phyloP scores from a whole-genome alignment of 2,113 vertebrate genomes.

The Neolamprologus cancellatus region DNA sequence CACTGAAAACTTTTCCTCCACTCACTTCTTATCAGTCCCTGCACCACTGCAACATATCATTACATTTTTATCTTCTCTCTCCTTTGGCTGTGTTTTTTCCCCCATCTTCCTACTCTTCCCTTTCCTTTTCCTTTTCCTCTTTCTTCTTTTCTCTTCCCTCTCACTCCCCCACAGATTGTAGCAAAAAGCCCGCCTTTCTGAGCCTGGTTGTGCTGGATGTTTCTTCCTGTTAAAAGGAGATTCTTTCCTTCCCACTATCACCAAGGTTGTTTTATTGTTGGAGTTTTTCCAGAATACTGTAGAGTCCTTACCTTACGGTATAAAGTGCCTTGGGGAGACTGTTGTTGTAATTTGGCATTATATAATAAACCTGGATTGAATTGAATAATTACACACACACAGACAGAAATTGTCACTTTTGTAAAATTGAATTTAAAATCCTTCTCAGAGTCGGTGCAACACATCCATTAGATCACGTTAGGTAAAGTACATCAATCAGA shows the following conservation, averaged over 20 bases:
- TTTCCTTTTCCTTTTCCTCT: neutral
- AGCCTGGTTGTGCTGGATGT: neutral
- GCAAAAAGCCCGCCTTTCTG: neutral
- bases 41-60: neutral
- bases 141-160: neutral
- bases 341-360: neutral
- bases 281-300: neutral
- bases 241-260: neutral
- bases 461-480: conserved; percentile 17
- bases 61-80: neutral
- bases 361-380: neutral
- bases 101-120: neutral
- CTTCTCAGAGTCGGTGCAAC: neutral
- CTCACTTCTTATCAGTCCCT: neutral
- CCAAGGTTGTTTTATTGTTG: neutral
- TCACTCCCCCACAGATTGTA: neutral
- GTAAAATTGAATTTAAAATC: neutral
- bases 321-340: neutral
- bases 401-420: conserved; percentile 13
- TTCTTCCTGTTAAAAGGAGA: neutral
- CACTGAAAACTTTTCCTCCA: neutral
- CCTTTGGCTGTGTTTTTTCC: neutral
- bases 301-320: neutral
- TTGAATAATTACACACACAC: neutral
- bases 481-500: neutral